Evolutionary conservation across 2,113 vertebrate genomes (phyloP).

Genomic region (Otolemur garnettii): DNA sequence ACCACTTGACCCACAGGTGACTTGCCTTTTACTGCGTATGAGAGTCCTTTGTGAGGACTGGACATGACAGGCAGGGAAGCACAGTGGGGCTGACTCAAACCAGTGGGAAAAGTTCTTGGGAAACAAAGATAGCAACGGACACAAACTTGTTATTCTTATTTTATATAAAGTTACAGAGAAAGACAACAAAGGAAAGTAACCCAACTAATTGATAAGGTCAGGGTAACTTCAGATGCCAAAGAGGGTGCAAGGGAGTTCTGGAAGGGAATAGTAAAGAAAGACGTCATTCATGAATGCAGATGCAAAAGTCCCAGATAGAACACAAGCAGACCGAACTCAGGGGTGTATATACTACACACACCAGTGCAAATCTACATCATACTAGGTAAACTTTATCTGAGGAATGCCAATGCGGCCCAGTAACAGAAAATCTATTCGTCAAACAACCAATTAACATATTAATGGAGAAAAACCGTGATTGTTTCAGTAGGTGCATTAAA

Average conservation of each 20-base stretch:
- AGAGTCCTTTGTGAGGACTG: neutral
- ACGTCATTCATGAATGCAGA: neutral
- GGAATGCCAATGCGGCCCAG: neutral
- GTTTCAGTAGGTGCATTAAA: neutral
- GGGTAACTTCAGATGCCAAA: neutral
- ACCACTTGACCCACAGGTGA: neutral
- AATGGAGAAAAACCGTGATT: neutral
- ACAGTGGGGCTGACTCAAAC: neutral
- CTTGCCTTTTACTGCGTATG: neutral
- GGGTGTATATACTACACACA: neutral
- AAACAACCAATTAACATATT: neutral
- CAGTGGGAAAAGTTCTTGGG: neutral
- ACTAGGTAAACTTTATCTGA: neutral
- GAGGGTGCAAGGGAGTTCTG: neutral
- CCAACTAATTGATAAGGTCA: neutral
- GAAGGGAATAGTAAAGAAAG: neutral
- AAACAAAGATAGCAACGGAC: neutral
- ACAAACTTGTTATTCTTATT: neutral
- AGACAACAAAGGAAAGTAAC: neutral
- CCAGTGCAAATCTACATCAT: neutral
- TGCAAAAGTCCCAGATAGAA: neutral
- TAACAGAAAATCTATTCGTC: neutral
- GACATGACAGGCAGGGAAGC: neutral
- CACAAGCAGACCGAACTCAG: neutral
- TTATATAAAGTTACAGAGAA: neutral